phyloP scores from a whole-genome alignment of 2,113 vertebrate species.

The Larimichthys crocea region DNA sequence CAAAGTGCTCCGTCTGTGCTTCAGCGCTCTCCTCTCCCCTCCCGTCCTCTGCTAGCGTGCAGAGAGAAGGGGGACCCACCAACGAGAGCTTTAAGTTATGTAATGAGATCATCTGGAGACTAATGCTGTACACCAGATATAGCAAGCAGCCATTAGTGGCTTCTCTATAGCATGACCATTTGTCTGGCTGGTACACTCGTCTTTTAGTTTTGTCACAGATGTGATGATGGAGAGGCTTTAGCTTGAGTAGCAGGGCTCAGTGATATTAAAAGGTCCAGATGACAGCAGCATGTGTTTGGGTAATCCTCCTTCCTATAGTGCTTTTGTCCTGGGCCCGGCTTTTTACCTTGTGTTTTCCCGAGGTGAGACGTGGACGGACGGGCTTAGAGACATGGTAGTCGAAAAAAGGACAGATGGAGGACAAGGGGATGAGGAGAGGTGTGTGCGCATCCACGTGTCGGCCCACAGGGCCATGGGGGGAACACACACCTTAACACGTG shows the following conservation, averaged over 20 bases:
- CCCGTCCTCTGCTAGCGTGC: slow-evolving; percentile 29
- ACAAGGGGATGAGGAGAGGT: slow-evolving; percentile 3
- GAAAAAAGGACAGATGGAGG: slow-evolving; percentile 42
- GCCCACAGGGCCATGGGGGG: background rate
- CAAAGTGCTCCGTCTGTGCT: slow-evolving; percentile 61
- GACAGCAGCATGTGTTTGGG: slow-evolving; percentile 43
- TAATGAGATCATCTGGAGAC: slow-evolving; percentile 73
- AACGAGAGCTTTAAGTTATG: slow-evolving; percentile 61
- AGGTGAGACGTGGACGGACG: slow-evolving; percentile 3
- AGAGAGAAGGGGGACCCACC: slow-evolving; percentile 41
- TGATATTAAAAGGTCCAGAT: slow-evolving; percentile 50
- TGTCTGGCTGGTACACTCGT: slow-evolving; percentile 39
- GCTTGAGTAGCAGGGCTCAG: slow-evolving; percentile 26
- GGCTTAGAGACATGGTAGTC: background rate
- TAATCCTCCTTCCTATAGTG: slow-evolving; percentile 46
- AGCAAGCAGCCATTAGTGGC: slow-evolving; percentile 58
- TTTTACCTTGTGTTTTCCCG: slow-evolving; percentile 23
- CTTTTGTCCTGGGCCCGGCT: slow-evolving; percentile 39
- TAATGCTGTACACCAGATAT: slow-evolving; percentile 59
- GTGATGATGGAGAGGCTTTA: slow-evolving; percentile 41
- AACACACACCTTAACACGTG: slow-evolving; percentile 11
- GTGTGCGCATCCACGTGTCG: slow-evolving; percentile 21
- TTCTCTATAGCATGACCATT: slow-evolving; percentile 60
- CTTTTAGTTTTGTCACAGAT: slow-evolving; percentile 52
- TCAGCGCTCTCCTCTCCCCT: background rate